phyloP scores from a whole-genome alignment of 2,797 vertebrate genomes.

The Brachyalestes nurse region DNA sequence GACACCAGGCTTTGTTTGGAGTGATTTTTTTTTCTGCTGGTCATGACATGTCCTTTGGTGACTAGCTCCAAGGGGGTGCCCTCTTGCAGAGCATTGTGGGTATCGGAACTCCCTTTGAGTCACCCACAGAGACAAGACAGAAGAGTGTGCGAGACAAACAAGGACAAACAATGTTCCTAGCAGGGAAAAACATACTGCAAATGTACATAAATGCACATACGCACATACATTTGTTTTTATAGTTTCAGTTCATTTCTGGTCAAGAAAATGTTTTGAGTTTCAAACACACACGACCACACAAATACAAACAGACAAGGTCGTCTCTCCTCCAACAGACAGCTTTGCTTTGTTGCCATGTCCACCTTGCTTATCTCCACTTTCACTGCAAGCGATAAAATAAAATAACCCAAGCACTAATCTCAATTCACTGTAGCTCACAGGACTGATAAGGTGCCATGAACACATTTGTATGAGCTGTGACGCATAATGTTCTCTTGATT shows the following conservation, averaged over 20 bases:
- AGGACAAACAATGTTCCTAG: constrained; percentile 2
- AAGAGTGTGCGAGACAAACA: background rate
- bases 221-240: no score
- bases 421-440: background rate
- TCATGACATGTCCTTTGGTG: constrained; percentile 3
- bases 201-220: no score
- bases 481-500: constrained; percentile 37
- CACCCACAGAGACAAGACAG: background rate
- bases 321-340: constrained; percentile 11
- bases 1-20: constrained; percentile 73
- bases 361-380: constrained; percentile 22
- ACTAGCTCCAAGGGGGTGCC: constrained; percentile 19
- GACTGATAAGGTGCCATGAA: constrained; percentile 26
- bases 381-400: background rate
- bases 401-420: constrained; percentile 7
- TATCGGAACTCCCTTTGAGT: background rate
- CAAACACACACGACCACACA: background rate
- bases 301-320: background rate
- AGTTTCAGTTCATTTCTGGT: no score
- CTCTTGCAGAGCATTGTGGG: background rate
- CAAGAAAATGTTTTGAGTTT: no score
- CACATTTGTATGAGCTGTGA: constrained; percentile 26
- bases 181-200: background rate
- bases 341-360: constrained; percentile 1
- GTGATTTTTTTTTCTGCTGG: constrained; percentile 5